Evolutionary conservation across 2,113 vertebrate genomes (phyloP).

Genomic region (Acrocephalus kingi): DNA sequence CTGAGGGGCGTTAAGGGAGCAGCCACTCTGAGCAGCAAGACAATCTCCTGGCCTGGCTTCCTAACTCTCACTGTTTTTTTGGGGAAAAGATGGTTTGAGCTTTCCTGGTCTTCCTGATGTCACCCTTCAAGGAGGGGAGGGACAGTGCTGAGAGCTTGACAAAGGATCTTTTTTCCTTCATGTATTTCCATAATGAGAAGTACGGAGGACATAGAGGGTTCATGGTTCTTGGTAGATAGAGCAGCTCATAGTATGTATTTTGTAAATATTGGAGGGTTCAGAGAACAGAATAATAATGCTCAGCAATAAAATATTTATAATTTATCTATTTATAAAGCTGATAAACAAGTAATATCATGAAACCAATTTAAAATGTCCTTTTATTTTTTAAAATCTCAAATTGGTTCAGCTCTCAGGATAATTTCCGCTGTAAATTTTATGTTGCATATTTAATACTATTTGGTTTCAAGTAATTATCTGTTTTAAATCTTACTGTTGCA

Average conservation of each 20-base stretch:
- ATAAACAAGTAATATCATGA: conserved; percentile 35
- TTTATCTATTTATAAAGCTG: conserved; percentile 2
- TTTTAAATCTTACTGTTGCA: background rate
- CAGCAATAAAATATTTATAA: conserved; percentile 1
- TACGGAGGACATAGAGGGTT: background rate
- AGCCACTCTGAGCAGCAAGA: background rate
- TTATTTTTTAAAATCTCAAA: background rate
- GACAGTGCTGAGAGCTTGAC: background rate
- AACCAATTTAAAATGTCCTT: background rate
- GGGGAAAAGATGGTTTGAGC: background rate
- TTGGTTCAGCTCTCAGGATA: background rate
- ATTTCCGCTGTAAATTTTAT: background rate
- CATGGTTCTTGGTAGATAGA: background rate
- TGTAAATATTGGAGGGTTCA: background rate
- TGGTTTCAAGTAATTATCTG: conserved; percentile 22
- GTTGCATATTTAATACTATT: conserved; percentile 21
- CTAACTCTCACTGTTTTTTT: background rate
- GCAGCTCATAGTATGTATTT: background rate
- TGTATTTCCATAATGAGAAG: background rate
- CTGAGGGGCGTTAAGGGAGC: background rate
- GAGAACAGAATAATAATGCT: background rate
- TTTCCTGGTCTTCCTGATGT: background rate
- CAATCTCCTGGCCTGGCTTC: background rate
- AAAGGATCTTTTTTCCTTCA: background rate
- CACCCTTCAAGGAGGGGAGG: background rate